Conservation (phyloP, 2,113 vertebrate genomes). For the Lonchura striata region DNA sequence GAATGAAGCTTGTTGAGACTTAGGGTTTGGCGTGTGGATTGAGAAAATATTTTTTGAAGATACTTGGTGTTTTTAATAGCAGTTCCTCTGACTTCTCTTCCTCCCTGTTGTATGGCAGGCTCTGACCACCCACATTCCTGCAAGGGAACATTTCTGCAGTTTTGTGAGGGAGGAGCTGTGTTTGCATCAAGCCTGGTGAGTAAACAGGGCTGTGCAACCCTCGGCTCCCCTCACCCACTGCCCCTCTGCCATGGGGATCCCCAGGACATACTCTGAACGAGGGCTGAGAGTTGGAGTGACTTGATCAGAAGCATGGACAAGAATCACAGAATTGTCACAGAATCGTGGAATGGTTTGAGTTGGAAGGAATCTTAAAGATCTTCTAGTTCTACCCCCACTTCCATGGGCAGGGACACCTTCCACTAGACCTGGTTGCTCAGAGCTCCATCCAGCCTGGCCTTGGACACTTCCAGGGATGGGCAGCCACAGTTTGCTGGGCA, state of each 20-base stretch:
- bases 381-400: neutral
- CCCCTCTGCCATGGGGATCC: neutral
- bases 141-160: neutral
- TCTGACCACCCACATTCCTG: neutral
- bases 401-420: neutral
- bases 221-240: accelerated
- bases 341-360: neutral
- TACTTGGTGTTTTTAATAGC: neutral
- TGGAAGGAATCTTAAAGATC: neutral
- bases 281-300: neutral
- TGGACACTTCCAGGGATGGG: neutral
- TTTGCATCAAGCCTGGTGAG: accelerated
- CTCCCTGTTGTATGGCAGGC: neutral
- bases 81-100: neutral
- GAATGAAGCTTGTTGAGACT: neutral
- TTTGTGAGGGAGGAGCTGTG: neutral
- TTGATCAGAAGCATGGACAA: neutral
- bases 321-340: neutral
- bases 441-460: neutral
- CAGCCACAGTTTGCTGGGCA: neutral
- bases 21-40: neutral
- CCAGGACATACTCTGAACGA: accelerated
- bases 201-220: accelerated
- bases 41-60: neutral
- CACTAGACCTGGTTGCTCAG: neutral